A percentile compares a stretch with the other conserved stretches of the same genome.
These are phyloP conservation scores for Brachionus paranguensis DNA, from an alignment of 1,140 invertebrate species.

Conservation along the genomic window DNA sequence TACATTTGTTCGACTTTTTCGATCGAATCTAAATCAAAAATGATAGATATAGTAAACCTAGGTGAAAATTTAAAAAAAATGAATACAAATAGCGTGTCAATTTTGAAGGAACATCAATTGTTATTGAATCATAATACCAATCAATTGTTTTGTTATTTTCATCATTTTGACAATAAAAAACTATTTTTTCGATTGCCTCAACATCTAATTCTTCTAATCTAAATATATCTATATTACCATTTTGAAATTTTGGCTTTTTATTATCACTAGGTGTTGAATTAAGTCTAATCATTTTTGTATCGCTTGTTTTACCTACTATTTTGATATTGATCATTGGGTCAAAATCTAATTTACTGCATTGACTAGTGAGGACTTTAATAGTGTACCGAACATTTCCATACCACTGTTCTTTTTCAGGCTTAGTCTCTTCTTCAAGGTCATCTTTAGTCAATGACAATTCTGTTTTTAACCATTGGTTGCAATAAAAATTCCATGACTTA, in stretches of 20 bases:
- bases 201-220: conserved; percentile 18
- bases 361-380: conserved; percentile 9
- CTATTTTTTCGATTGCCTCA: not conserved
- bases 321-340: not conserved
- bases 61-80: not conserved
- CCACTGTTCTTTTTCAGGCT: not conserved
- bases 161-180: not conserved
- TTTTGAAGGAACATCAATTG: conserved; percentile 49
- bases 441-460: conserved; percentile 36
- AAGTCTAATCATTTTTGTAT: not conserved
- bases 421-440: not conserved
- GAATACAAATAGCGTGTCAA: conserved; percentile 1
- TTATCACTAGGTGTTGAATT: conserved; percentile 37
- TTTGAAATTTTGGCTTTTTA: conserved; percentile 23
- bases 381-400: not conserved
- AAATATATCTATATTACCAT: conserved; percentile 34
- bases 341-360: not conserved
- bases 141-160: conserved; percentile 42
- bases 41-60: not conserved
- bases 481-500: conserved; percentile 48
- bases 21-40: not conserved
- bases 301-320: not conserved
- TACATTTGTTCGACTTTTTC: not conserved
- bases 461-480: conserved; percentile 52
- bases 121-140: conserved; percentile 54